A percentile compares a stretch with the other conserved stretches of the same genome.
phyloP scores from a whole-genome alignment of 2,797 vertebrate species.

The Ispidina picta region DNA sequence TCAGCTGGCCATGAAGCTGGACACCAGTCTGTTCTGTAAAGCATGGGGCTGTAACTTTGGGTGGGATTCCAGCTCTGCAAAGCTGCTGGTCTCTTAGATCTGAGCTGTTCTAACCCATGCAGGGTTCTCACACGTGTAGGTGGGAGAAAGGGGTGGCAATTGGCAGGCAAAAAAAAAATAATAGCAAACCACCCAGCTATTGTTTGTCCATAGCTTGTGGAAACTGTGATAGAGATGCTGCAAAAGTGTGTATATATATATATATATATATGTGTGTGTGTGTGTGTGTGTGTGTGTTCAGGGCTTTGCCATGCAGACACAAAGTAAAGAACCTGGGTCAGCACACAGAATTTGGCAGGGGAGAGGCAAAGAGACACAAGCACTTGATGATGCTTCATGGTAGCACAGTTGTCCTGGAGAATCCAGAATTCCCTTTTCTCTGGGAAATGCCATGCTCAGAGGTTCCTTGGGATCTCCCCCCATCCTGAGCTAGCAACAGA shows the following conservation, averaged over 20 bases:
- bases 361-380: background rate
- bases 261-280: too few species aligned
- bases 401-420: background rate
- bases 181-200: background rate
- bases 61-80: background rate
- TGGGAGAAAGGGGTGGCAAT: background rate
- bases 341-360: background rate
- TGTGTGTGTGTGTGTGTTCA: too few species aligned
- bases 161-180: background rate
- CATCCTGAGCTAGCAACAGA: background rate
- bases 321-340: background rate
- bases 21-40: background rate
- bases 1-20: background rate
- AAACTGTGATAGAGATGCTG: background rate
- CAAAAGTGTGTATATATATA: background rate
- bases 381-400: background rate
- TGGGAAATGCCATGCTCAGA: background rate
- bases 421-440: background rate
- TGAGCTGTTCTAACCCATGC: background rate
- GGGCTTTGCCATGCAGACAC: background rate
- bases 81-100: background rate
- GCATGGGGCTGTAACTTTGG: background rate
- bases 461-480: background rate
- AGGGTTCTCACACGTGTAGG: background rate
- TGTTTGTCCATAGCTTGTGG: fast-evolving